These are phyloP conservation scores for Anas platyrhynchos DNA, from an alignment of 2,113 vertebrate genomes.

Conservation along the genomic window DNA sequence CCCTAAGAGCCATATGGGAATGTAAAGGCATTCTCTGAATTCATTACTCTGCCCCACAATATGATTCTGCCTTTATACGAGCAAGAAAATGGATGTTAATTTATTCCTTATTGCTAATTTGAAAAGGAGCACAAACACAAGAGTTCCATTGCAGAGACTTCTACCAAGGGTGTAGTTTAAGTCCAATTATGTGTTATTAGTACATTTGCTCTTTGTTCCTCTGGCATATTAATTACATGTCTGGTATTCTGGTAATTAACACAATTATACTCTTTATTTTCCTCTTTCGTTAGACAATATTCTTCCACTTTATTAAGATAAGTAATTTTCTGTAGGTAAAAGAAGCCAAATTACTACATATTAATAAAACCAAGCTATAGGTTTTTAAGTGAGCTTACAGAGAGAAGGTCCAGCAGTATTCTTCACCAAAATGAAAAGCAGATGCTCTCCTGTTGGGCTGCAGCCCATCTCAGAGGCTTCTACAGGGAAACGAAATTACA, in stretches of 20 bases:
- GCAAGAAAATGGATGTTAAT: constrained; percentile 67
- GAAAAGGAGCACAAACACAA: constrained; percentile 72
- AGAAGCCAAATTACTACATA: constrained; percentile 16
- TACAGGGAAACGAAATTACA: not conserved
- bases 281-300: constrained; percentile 26
- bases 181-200: constrained; percentile 73
- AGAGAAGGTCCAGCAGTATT: not conserved
- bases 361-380: constrained; percentile 13
- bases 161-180: constrained; percentile 69
- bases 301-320: constrained; percentile 17
- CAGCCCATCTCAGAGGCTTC: not conserved
- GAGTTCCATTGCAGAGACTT: constrained; percentile 34
- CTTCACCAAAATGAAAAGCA: not conserved
- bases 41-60: constrained; percentile 37
- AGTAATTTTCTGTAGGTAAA: constrained; percentile 45
- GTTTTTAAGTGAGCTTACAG: not conserved
- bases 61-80: constrained; percentile 5
- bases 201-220: constrained; percentile 75
- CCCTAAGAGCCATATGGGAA: constrained; percentile 2
- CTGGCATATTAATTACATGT: constrained; percentile 78
- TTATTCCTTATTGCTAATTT: constrained; percentile 76
- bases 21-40: constrained; percentile 56
- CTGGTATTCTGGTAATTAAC: constrained; percentile 76
- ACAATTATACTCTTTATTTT: constrained; percentile 70
- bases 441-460: not conserved